A percentile compares a stretch with the other conserved stretches of the same genome.
Conservation (phyloP, 2,113 vertebrate species). For the Zosterops lateralis region DNA sequence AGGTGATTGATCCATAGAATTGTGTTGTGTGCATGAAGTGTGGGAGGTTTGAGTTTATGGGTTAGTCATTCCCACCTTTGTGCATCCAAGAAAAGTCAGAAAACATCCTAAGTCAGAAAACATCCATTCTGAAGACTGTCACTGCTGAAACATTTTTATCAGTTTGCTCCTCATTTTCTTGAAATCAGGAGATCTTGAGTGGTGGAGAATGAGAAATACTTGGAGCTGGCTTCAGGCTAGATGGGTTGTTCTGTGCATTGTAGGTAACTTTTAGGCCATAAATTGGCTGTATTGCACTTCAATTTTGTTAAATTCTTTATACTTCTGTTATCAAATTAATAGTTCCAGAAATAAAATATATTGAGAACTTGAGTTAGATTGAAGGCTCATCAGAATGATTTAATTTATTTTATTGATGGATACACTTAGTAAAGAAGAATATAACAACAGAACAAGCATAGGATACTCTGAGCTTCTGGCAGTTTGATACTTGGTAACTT, state of each 20-base stretch:
- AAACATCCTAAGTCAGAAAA: not conserved
- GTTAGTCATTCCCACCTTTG: not conserved
- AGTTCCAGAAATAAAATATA: not conserved
- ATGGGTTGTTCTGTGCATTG: not conserved
- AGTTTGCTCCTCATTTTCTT: not conserved
- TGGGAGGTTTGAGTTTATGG: not conserved
- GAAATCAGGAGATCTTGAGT: not conserved
- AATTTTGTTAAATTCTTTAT: not conserved
- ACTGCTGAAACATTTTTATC: not conserved
- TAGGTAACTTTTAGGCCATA: not conserved
- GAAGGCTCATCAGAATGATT: not conserved
- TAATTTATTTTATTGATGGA: not conserved
- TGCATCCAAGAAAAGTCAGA: not conserved
- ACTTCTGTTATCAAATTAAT: not conserved
- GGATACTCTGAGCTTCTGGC: not conserved
- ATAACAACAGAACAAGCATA: not conserved
- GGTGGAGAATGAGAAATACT: not conserved
- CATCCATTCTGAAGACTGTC: not conserved
- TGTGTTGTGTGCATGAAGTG: rapidly evolving
- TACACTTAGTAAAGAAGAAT: not conserved
- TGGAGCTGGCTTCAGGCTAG: not conserved
- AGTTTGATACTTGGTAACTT: not conserved
- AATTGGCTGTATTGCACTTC: not conserved
- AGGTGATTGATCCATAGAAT: not conserved
- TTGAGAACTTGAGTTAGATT: not conserved